Percentiles rank a stretch among this genome's conserved stretches.
Conservation (phyloP, 2,113 vertebrate species). For the Ochotona curzoniae region DNA sequence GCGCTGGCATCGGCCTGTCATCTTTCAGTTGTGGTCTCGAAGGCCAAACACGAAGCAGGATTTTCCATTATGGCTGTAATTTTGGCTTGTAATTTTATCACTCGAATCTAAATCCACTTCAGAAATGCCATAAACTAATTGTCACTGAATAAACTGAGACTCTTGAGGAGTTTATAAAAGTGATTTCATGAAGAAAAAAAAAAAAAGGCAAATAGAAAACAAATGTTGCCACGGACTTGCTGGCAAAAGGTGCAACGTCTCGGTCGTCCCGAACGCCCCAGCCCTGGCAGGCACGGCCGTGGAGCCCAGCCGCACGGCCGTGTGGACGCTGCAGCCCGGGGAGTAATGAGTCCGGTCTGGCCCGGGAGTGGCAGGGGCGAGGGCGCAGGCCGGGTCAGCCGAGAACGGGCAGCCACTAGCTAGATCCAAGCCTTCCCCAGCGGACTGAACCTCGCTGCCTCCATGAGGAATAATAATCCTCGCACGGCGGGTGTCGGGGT, state of each 20-base stretch:
- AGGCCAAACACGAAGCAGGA: constrained; percentile 85
- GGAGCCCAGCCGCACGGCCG: constrained; percentile 41
- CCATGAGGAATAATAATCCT: constrained; percentile 60
- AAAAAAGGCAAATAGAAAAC: constrained; percentile 86
- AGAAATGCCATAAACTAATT: constrained; percentile 90
- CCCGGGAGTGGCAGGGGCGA: background rate
- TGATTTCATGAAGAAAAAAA: constrained; percentile 85
- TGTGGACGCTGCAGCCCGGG: constrained; percentile 78
- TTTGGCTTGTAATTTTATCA: constrained; percentile 90
- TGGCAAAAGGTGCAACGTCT: constrained; percentile 85
- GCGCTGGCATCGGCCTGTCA: constrained; percentile 80
- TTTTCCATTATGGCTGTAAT: constrained; percentile 88
- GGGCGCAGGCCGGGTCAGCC: background rate
- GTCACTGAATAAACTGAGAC: constrained; percentile 86
- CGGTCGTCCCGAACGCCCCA: constrained; percentile 66
- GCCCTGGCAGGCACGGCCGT: constrained; percentile 52
- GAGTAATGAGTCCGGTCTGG: constrained; percentile 50
- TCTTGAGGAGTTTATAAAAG: constrained; percentile 85
- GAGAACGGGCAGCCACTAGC: constrained; percentile 42
- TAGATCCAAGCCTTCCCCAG: constrained; percentile 47
- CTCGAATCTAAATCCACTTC: constrained; percentile 89
- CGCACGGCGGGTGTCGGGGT: background rate
- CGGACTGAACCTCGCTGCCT: constrained; percentile 11
- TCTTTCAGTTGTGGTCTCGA: constrained; percentile 87
- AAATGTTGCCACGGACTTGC: constrained; percentile 85